Percentiles rank a stretch among this genome's conserved stretches.
Conservation (phyloP, 2,888 invertebrate genomes). For the Oegoconia quadripuncta region DNA sequence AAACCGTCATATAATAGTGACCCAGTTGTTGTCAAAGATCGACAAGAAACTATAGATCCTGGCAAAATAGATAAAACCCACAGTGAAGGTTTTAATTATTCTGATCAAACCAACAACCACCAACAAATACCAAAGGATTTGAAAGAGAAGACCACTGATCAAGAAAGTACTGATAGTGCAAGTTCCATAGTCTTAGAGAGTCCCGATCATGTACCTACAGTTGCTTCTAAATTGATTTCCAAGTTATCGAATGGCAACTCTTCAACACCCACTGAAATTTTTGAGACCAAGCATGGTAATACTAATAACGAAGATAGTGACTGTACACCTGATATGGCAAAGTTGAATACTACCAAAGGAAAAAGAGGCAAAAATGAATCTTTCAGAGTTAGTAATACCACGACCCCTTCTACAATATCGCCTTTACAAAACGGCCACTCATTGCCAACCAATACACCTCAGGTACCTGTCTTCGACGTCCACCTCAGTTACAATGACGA, state of each 20-base stretch:
- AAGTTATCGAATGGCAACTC: constrained; percentile 72
- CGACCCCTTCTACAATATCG: constrained; percentile 71
- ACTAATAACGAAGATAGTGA: constrained; percentile 45
- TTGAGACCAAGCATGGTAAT: constrained; percentile 30
- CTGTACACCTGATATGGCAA: constrained; percentile 60
- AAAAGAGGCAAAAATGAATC: constrained; percentile 59
- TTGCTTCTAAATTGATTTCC: constrained; percentile 62
- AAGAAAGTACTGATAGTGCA: constrained; percentile 66
- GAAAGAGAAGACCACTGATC: constrained; percentile 56
- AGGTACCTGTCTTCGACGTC: constrained; percentile 65
- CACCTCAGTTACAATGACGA: constrained; percentile 68
- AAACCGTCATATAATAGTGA: constrained; percentile 44
- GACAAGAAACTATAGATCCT: constrained; percentile 41
- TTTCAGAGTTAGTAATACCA: constrained; percentile 59
- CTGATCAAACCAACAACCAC: too few species aligned
- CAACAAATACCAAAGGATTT: too few species aligned
- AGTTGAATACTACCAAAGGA: constrained; percentile 44
- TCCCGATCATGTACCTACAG: constrained; percentile 54
- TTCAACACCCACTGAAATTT: constrained; percentile 61
- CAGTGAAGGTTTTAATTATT: constrained; percentile 54
- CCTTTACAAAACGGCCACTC: constrained; percentile 71
- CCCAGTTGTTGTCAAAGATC: constrained; percentile 46
- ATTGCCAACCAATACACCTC: constrained; percentile 56
- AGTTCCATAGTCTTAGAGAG: constrained; percentile 56
- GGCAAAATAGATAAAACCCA: constrained; percentile 42